A percentile compares a stretch with the other conserved stretches of the same genome.
Conservation (phyloP, 2,888 invertebrate species). For the Parnassius apollo region DNA sequence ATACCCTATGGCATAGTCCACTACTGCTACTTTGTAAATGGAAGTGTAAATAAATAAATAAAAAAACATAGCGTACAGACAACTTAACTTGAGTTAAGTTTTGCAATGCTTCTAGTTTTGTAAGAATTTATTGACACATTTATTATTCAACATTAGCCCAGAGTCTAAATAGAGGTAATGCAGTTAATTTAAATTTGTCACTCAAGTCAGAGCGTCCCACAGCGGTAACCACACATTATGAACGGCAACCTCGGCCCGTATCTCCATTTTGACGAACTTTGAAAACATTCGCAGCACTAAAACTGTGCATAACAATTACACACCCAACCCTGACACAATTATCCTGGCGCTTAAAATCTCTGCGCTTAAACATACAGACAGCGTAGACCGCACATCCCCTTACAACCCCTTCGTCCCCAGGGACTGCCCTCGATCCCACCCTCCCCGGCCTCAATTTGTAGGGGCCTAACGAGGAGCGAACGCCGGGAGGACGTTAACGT, state of each 20-base stretch:
- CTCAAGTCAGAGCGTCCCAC: slow-evolving; percentile 4
- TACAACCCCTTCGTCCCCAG: slow-evolving; percentile 29
- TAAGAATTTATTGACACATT: too few species aligned
- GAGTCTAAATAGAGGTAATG: background rate
- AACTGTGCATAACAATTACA: slow-evolving; percentile 25
- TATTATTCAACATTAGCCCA: too few species aligned
- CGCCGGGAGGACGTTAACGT: slow-evolving; percentile 44
- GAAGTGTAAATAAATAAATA: too few species aligned
- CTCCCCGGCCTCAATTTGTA: slow-evolving; percentile 47
- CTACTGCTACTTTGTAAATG: too few species aligned
- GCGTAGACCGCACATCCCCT: slow-evolving; percentile 35
- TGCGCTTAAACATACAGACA: slow-evolving; percentile 28
- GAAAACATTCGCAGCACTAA: slow-evolving; percentile 27
- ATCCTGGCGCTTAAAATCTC: slow-evolving; percentile 26
- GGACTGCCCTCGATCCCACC: slow-evolving; percentile 30
- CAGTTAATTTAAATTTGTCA: slow-evolving; percentile 19
- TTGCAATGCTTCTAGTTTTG: too few species aligned
- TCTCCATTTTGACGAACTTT: slow-evolving; percentile 29
- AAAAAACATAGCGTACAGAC: too few species aligned
- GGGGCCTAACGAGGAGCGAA: slow-evolving; percentile 65
- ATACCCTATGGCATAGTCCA: too few species aligned
- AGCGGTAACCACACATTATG: slow-evolving; percentile 2
- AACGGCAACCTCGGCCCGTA: slow-evolving; percentile 9
- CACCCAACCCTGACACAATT: slow-evolving; percentile 27
- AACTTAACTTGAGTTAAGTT: too few species aligned